phyloP scores from a whole-genome alignment of 2,888 invertebrate species.

The Chrysopilus asiliformis region DNA sequence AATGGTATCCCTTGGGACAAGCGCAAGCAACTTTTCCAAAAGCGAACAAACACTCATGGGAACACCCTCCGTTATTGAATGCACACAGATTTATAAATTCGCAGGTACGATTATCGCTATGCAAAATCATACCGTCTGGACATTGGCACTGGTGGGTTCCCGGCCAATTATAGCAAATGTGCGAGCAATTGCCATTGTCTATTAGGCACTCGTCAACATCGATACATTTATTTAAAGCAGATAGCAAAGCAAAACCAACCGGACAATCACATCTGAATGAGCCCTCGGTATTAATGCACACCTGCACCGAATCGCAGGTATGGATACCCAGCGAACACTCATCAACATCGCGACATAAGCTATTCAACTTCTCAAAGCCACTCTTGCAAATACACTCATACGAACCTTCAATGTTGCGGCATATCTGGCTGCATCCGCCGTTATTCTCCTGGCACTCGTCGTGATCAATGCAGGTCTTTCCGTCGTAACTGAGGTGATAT shows the following conservation, averaged over 20 bases:
- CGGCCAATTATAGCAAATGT: conserved; percentile 34
- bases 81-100: conserved; percentile 40
- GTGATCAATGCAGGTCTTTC: conserved; percentile 38
- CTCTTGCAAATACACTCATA: conserved; percentile 40
- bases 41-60: conserved; percentile 37
- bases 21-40: conserved; percentile 39
- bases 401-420: conserved; percentile 38
- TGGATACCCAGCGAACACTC: conserved; percentile 37
- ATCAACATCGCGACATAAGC: conserved; percentile 34
- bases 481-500: conserved; percentile 30
- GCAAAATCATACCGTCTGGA: conserved; percentile 22
- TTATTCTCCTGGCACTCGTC: conserved; percentile 41
- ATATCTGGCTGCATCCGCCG: conserved; percentile 35
- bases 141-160: conserved; percentile 28
- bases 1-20: conserved; percentile 43
- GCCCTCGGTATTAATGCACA: conserved; percentile 33
- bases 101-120: conserved; percentile 25
- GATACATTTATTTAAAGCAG: conserved; percentile 26
- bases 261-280: conserved; percentile 37
- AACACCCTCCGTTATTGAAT: conserved; percentile 32
- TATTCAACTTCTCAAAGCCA: conserved; percentile 31
- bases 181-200: conserved; percentile 35
- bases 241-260: conserved; percentile 32
- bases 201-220: conserved; percentile 39
- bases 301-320: conserved; percentile 23